phyloP scores from a whole-genome alignment of 1,140 invertebrate species.

The Riptortus pedestris region DNA sequence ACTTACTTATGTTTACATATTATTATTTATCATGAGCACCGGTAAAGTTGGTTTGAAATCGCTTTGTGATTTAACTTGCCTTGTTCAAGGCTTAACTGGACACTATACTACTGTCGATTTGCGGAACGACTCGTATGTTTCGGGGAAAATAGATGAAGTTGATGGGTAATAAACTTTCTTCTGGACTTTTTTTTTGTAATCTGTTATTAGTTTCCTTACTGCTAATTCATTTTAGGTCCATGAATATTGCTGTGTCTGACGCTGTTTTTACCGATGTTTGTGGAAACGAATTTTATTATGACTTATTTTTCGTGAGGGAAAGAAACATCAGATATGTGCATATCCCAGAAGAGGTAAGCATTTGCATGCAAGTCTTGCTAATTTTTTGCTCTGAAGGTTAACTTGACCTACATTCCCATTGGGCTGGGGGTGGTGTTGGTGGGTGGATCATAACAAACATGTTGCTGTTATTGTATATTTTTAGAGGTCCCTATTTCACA shows the following conservation, averaged over 20 bases:
- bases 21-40: too few species aligned
- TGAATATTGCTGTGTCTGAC: conserved; percentile 24
- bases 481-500: too few species aligned
- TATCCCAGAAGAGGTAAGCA: conserved; percentile 25
- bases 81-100: conserved; percentile 51
- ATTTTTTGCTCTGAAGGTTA: background rate
- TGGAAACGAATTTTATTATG: conserved; percentile 24
- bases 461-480: too few species aligned
- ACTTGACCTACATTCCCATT: conserved; percentile 6
- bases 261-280: conserved; percentile 21
- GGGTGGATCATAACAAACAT: too few species aligned
- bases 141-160: conserved; percentile 44
- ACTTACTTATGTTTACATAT: too few species aligned
- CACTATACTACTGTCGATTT: conserved; percentile 53
- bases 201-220: background rate
- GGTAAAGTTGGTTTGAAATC: too few species aligned
- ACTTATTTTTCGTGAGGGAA: conserved; percentile 20
- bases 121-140: conserved; percentile 49
- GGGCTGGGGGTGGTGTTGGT: too few species aligned
- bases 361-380: background rate
- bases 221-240: conserved; percentile 20
- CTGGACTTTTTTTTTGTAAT: background rate
- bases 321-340: conserved; percentile 25
- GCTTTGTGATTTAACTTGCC: conserved; percentile 45
- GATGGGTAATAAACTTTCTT: conserved; percentile 43